Evolutionary conservation across 2,888 invertebrate species (phyloP).

Genomic region (Patella ulyssiponensis): DNA sequence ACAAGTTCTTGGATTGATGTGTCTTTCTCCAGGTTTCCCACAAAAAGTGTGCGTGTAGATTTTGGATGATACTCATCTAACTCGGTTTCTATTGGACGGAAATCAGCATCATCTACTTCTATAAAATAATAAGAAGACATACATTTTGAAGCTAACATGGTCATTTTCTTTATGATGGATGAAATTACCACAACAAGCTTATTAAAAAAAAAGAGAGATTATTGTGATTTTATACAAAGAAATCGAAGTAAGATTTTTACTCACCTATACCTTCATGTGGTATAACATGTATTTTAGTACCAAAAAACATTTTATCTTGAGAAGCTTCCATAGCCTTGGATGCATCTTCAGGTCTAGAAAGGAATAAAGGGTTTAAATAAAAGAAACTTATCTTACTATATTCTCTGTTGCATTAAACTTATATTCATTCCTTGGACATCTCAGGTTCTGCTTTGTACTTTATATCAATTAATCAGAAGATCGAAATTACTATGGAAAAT

Average conservation of each 20-base stretch:
- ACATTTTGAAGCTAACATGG: too few species aligned
- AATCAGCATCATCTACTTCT: conserved; percentile 68
- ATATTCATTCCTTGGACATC: too few species aligned
- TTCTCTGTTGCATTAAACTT: too few species aligned
- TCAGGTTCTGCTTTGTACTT: too few species aligned
- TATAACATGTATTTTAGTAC: conserved; percentile 95
- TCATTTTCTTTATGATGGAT: too few species aligned
- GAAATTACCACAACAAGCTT: too few species aligned
- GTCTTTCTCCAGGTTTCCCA: conserved; percentile 96
- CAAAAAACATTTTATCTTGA: conserved; percentile 96
- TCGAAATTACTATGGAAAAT: too few species aligned
- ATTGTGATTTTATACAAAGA: too few species aligned
- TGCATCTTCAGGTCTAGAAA: conserved; percentile 86
- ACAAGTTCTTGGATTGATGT: conserved; percentile 90
- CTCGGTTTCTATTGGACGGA: conserved; percentile 82
- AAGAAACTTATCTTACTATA: too few species aligned
- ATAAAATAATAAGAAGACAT: conserved; percentile 25
- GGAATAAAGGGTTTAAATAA: conserved; percentile 5
- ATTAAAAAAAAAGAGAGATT: too few species aligned
- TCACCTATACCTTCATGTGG: conserved; percentile 86
- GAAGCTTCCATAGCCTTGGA: conserved; percentile 96
- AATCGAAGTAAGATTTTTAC: conserved; percentile 54
- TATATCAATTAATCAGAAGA: too few species aligned
- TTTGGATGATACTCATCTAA: conserved; percentile 96
- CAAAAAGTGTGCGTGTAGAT: conserved; percentile 94